Evolutionary conservation across 2,113 vertebrate species (phyloP).

Genomic region (Ciconia stormi): DNA sequence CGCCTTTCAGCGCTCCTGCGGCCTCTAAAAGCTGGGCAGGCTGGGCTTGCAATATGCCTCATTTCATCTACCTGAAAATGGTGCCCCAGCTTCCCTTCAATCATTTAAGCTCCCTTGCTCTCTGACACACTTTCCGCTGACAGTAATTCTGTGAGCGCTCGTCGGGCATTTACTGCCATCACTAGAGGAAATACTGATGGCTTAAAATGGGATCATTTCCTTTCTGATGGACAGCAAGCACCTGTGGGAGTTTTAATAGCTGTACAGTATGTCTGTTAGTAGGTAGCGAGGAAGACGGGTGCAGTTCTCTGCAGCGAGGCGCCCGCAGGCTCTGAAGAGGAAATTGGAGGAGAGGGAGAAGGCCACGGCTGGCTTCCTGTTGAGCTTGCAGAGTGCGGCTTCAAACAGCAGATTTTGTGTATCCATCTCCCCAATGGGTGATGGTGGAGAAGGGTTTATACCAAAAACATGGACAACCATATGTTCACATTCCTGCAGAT

Average conservation of each 20-base stretch:
- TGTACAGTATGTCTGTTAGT: background rate
- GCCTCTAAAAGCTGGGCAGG: background rate
- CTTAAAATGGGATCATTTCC: constrained; percentile 72
- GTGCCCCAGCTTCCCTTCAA: constrained; percentile 59
- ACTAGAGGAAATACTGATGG: constrained; percentile 66
- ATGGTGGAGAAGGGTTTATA: background rate
- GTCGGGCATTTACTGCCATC: constrained; percentile 58
- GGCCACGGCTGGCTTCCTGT: background rate
- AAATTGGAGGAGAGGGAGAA: background rate
- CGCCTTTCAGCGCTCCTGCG: background rate
- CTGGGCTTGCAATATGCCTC: background rate
- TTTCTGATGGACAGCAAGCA: constrained; percentile 64
- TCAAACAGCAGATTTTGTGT: background rate
- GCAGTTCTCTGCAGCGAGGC: background rate
- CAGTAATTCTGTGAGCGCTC: constrained; percentile 60
- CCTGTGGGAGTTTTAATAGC: constrained; percentile 63
- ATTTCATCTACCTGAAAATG: constrained; percentile 57
- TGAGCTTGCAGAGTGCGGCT: background rate
- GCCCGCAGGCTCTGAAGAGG: background rate
- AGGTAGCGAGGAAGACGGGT: background rate
- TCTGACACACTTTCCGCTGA: constrained; percentile 62
- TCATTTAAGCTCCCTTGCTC: constrained; percentile 67
- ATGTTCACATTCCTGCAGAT: rapidly evolving
- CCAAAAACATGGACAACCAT: background rate
- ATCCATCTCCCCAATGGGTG: background rate